phyloP scores from a whole-genome alignment of 2,888 invertebrate species.

The Acanthosepion lycidas region DNA sequence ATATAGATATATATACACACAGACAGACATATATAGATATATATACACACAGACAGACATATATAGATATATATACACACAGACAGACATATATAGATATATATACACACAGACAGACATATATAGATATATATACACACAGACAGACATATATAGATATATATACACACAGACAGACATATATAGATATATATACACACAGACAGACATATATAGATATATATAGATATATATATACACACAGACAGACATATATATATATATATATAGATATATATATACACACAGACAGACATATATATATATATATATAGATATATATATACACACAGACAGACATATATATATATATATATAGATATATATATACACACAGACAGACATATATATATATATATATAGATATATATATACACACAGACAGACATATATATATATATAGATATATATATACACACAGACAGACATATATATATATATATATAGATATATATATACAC shows the following conservation, averaged over 20 bases:
- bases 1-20: not conserved
- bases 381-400: not conserved
- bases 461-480: not conserved
- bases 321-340: not conserved
- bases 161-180: too few species aligned
- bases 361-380: not conserved
- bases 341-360: not conserved
- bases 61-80: too few species aligned
- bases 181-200: too few species aligned
- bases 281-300: not conserved
- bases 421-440: not conserved
- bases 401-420: not conserved
- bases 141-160: too few species aligned
- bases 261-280: not conserved
- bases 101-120: too few species aligned
- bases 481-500: not conserved
- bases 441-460: not conserved
- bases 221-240: not conserved
- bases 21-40: too few species aligned
- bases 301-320: not conserved
- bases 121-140: too few species aligned
- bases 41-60: too few species aligned
- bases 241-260: not conserved
- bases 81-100: too few species aligned
- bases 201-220: not conserved